Base-by-base conservation (phyloP, 1,140 invertebrate genomes). In the Dreissena polymorpha region DNA sequence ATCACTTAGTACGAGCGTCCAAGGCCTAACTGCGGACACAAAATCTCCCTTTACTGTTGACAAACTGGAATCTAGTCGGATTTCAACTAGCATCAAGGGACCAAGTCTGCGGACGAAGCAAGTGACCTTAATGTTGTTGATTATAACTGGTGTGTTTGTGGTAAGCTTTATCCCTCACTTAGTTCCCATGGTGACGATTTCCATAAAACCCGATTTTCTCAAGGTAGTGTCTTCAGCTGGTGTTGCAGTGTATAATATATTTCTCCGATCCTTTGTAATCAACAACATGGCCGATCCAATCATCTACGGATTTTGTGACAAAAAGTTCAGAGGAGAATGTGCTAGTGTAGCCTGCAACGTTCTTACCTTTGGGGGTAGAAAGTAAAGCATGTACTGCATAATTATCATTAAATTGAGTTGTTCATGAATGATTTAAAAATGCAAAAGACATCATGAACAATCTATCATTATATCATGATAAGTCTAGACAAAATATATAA, bases 281-380 rank as follows among this genome's bases (percentile, higher is more conserved):
- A 89, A 89, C 81, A 88, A 85, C 76, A 85, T 85, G 53, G 86
- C 83, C n/a, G 88, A 89, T 75, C 86, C 88, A 14, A 84, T 89
- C 21, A 88, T 89, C 27, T 89, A 89, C 60, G 85, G 88, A 65
- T 79, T 88, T 13, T 87, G 86, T 80, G 82, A 83, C 67, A 65
- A 69, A 18, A 86, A 86, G n/a, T 89, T 89, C 72, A 72, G 88
- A 27, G 68, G n/a, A 16, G 86, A 88, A 71, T 84, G 85, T 76
- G 57, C 75, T 27, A 84, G 3, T 39, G 39, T 39, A 8, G 39
- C 8, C 39, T 39, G 39, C 39, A 39, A 39, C 39, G 39, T 39
- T 39, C 2, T 39, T 39, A 39, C 39, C 8, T 39, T 39, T 39
- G 39, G 39, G 8, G 8, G 39, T 2, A 39, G 39, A 39, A 39